Evolutionary conservation across 2,113 vertebrate species (phyloP), one percentile per base, ranked within the genome.

Genomic region (Rhodinocichla rosea): DNA sequence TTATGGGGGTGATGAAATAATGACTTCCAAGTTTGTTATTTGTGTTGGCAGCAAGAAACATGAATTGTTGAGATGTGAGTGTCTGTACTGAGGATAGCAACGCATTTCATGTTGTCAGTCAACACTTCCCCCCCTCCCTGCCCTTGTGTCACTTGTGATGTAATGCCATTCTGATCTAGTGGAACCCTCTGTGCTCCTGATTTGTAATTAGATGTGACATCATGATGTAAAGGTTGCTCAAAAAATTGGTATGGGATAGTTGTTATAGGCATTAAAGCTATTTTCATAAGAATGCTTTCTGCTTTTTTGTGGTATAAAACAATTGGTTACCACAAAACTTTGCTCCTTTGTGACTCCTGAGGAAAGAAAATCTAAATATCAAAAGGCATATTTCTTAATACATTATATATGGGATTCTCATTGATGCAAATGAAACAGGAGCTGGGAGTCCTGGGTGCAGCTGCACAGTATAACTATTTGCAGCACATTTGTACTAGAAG

Each of bases 51-150:
- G 78, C 30, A 37, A 76, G 92, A 81, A 83, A 96, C 33, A 49
- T 15, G 65, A 89, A 88, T 67, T 47, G 45, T 73, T 93, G 73
- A 59, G 47, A 86, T 69, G 35, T 23, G 87, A 93, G 80, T 50
- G 50, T 94, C 64, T 59, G 83, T 33, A 27, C 39, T 44, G 93
- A 91, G 94, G 88, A 82, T 92, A 95, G 78, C 90, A 93, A 92
- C 53, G 42, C 26, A 15, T 93, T 92, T 87, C 39, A 87, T 50
- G 92, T 89, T 95, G 85, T 76, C 91, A 93, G 49, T 67, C 91
- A 94, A 70, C 80, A 67, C 18, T 88, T 24, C 28, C 22, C 10
- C 33, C 27, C 28, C 30, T 14, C 30, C 49, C 39, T 5, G 11
- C n/a, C 59, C 7, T 40, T 1, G 13, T 76, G 53, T 60, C 22